phyloP scores from a whole-genome alignment of 2,113 vertebrate species.

The Gopherus evgoodei region DNA sequence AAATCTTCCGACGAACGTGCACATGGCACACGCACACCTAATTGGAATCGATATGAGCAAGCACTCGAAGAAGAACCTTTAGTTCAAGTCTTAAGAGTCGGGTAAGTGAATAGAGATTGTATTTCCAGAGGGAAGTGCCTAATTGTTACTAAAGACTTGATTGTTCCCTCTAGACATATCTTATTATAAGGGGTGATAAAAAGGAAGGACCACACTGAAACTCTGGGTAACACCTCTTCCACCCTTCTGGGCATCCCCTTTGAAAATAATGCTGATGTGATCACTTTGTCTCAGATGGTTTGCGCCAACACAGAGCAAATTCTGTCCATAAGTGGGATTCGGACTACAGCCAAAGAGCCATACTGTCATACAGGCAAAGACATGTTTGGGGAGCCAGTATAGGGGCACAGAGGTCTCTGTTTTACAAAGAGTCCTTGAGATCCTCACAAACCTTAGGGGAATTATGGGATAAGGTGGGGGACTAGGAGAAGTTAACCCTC shows the following conservation, averaged over 20 bases:
- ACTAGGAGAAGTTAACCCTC: too few species aligned
- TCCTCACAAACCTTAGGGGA: too few species aligned
- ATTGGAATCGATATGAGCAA: too few species aligned
- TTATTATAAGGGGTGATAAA: rapidly evolving
- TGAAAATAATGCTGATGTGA: rapidly evolving
- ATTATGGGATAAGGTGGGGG: too few species aligned
- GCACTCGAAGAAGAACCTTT: background rate
- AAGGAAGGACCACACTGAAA: rapidly evolving
- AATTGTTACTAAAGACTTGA: background rate
- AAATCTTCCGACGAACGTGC: too few species aligned
- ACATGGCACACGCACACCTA: too few species aligned
- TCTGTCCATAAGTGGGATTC: background rate
- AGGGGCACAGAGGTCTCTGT: too few species aligned
- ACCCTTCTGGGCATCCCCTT: background rate
- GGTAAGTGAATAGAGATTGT: rapidly evolving
- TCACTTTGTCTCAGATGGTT: background rate
- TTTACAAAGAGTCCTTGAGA: too few species aligned
- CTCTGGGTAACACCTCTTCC: background rate
- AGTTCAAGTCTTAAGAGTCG: background rate
- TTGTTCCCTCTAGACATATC: background rate
- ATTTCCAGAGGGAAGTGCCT: background rate
- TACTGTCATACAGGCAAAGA: too few species aligned
- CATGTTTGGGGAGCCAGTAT: too few species aligned
- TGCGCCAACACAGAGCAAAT: background rate
- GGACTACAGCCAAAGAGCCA: too few species aligned